Evolutionary conservation across 2,113 vertebrate genomes (phyloP).

Genomic region (Mesocricetus auratus): DNA sequence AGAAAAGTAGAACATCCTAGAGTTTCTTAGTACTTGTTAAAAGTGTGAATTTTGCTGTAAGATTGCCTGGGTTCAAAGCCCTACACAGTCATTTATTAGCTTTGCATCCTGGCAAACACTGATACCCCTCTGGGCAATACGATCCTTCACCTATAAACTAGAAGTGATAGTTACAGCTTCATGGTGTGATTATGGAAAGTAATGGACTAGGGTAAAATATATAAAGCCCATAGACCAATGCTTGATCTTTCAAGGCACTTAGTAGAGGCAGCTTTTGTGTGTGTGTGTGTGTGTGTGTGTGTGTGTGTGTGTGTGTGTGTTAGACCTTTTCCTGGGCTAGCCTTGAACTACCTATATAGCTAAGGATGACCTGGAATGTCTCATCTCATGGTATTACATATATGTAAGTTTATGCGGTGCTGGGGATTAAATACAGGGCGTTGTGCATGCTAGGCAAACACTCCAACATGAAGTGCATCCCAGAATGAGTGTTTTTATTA

Average conservation of each 20-base stretch:
- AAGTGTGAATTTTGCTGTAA: background rate
- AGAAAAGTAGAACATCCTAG: conserved; percentile 2
- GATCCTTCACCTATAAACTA: conserved; percentile 3
- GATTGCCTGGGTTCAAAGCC: background rate
- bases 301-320: background rate
- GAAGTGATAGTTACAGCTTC: background rate
- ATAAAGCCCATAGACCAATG: background rate
- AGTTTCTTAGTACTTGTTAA: conserved; percentile 11
- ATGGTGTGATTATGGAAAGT: background rate
- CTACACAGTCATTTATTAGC: background rate
- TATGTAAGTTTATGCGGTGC: background rate
- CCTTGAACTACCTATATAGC: background rate
- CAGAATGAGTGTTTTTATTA: background rate
- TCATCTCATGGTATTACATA: background rate
- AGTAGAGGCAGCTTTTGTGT: background rate
- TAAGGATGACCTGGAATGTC: background rate
- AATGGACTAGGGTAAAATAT: background rate
- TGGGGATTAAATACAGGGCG: background rate
- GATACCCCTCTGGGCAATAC: conserved; percentile 1
- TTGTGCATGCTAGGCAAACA: background rate
- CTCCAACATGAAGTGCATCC: background rate
- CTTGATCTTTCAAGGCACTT: background rate
- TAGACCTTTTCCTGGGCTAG: background rate
- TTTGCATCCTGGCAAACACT: background rate
- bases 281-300: background rate